These are phyloP conservation scores for Balaenoptera acutorostrata DNA, from an alignment of 2,113 vertebrate genomes.

Conservation along the genomic window DNA sequence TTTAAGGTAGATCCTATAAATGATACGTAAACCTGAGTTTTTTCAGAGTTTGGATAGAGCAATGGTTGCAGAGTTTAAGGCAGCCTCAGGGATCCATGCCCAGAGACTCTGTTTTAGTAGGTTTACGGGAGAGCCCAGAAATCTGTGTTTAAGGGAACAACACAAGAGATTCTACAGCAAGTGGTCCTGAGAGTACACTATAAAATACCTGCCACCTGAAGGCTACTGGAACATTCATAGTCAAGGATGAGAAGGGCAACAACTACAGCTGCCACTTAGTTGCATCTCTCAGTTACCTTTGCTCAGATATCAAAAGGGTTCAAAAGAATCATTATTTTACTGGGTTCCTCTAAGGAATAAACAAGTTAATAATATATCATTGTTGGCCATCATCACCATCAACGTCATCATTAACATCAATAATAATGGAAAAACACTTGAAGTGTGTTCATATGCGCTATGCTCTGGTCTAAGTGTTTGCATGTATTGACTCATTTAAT, in stretches of 20 bases:
- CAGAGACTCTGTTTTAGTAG: neutral
- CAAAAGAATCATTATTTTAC: neutral
- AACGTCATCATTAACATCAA: neutral
- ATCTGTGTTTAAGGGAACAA: neutral
- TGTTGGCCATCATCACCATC: neutral
- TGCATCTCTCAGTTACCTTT: neutral
- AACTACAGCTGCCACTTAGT: too few species aligned
- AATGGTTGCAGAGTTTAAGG: neutral
- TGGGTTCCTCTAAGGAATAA: neutral
- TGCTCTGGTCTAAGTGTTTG: neutral
- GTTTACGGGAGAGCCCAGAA: neutral
- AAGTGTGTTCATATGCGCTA: too few species aligned
- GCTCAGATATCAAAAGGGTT: neutral
- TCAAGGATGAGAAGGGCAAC: neutral
- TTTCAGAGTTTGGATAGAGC: neutral
- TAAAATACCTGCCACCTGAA: neutral
- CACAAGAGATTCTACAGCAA: neutral
- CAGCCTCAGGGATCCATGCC: neutral
- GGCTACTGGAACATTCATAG: neutral
- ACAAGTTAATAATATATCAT: neutral
- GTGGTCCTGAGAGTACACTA: neutral
- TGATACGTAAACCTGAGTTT: neutral
- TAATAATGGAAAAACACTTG: neutral
- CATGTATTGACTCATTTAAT: neutral
- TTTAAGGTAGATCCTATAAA: neutral